Evolutionary conservation across 2,113 vertebrate species (phyloP), one percentile per base, ranked within the genome.

Genomic region (Pundamilia nyererei): DNA sequence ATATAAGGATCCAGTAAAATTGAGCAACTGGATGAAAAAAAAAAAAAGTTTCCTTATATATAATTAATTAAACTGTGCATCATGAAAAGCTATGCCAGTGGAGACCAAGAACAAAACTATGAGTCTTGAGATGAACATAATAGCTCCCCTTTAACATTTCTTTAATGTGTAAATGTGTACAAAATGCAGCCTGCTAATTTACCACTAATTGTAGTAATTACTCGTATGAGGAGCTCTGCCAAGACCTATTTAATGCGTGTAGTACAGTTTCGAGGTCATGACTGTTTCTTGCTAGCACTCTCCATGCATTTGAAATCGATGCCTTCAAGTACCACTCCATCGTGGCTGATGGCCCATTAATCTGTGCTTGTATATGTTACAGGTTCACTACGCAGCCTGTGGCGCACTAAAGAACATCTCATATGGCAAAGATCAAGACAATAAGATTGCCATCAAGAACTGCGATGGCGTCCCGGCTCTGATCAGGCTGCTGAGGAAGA

Each of bases 401-500:
- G 98, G 98, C 2, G 99, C 99, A 1, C 96, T 99, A 19, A 99
- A 99, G 95, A 99, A 99, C 93, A 98, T 99, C 92, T 99, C 98
- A 3, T 99, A 96, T 1, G 98, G 99, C 79, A 97, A 96, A 81
- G 98, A 99, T 93, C 90, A 94, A 40, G 98, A 99, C 86, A 99
- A 99, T 93, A 99, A 99, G 96, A 97, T 99, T 0, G 98, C 99
- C 84, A 98, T 99, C 91, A 99, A 99, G 95, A 99, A 99, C 95
- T 99, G 98, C 17, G 99, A 99, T 1, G 99, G 98, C 1, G 97
- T 99, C 3, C 97, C 98, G 0, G 98, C 98, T 3, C 96, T 99
- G 62, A 95, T 97, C 89, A 94, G 98, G 45, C 95, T 99, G 81
- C 94, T 99, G 86, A 96, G 98, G 58, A 99, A 98, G 93, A 97